phyloP scores from a whole-genome alignment of 1,140 invertebrate species.

The Cyclina sinensis region DNA sequence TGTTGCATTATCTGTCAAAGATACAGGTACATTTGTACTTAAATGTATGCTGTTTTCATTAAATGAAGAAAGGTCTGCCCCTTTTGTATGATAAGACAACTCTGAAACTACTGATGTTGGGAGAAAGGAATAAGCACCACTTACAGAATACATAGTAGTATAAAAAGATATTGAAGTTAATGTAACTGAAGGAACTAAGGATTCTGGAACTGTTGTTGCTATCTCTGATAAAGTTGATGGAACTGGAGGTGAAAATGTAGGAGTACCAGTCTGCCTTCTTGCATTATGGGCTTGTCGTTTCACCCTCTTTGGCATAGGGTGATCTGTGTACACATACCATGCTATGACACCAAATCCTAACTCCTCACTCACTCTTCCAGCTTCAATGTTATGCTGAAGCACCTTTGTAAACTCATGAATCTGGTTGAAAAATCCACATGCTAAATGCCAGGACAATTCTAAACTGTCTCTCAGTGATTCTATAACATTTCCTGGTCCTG shows the following conservation, averaged over 20 bases:
- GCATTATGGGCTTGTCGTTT: conserved; percentile 3
- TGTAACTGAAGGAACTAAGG: neutral
- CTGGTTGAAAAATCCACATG: conserved; percentile 41
- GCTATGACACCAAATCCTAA: conserved; percentile 53
- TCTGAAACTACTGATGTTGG: neutral
- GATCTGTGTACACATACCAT: conserved; percentile 57
- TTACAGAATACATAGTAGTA: neutral
- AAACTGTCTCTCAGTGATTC: conserved; percentile 2
- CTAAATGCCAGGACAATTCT: conserved; percentile 61
- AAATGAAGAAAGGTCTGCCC: neutral
- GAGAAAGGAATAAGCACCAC: neutral
- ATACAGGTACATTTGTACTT: neutral
- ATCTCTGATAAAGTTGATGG: conserved; percentile 36
- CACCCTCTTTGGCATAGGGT: neutral
- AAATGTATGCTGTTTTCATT: neutral
- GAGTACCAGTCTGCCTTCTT: conserved; percentile 14
- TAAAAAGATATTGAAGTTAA: neutral
- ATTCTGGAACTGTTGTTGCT: neutral
- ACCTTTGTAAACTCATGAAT: conserved; percentile 54
- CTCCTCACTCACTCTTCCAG: conserved; percentile 49
- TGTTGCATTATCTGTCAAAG: neutral
- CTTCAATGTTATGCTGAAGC: conserved; percentile 65
- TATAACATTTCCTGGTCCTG: conserved; percentile 52
- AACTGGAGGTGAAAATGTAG: conserved; percentile 1
- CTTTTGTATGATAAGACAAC: neutral